Percentiles rank a stretch among this genome's conserved stretches.
Conservation (phyloP, 2,888 invertebrate species). For the Eretmocerus hayati region DNA sequence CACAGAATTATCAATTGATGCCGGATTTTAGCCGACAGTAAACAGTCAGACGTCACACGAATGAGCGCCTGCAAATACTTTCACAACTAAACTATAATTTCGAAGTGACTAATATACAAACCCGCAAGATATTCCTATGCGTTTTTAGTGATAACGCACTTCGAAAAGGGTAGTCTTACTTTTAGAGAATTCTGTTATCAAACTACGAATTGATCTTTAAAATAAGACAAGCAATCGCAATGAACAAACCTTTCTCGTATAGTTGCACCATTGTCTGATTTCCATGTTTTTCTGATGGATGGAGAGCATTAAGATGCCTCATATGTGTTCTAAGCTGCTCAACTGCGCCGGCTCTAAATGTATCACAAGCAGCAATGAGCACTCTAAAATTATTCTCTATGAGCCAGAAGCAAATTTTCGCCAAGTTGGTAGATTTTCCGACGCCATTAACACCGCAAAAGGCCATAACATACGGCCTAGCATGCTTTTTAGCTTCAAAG, state of each 20-base stretch:
- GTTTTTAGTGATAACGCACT: no score
- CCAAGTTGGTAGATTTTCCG: slow-evolving; percentile 97
- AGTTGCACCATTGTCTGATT: slow-evolving; percentile 81
- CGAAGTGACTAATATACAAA: no score
- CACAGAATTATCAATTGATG: no score
- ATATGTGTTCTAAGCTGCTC: slow-evolving; percentile 96
- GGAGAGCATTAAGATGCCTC: slow-evolving; percentile 85
- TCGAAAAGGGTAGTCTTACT: no score
- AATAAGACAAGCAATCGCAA: no score
- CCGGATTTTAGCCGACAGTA: no score
- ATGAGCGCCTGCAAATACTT: no score
- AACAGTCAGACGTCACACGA: no score
- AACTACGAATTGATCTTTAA: no score
- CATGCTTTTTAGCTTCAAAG: slow-evolving; percentile 74
- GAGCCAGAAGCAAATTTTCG: slow-evolving; percentile 99
- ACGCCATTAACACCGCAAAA: slow-evolving; percentile 99
- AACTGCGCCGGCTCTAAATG: slow-evolving; percentile 97
- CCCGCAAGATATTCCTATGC: no score
- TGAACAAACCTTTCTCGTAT: slow-evolving; percentile 73
- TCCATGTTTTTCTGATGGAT: slow-evolving; percentile 68
- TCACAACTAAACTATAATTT: no score
- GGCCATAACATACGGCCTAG: slow-evolving; percentile 89
- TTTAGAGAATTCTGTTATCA: no score
- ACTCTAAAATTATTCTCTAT: slow-evolving; percentile 95
- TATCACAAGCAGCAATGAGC: slow-evolving; percentile 97